Evolutionary conservation across 2,888 invertebrate genomes (phyloP).

Genomic region (Lasioglossum figueresi): DNA sequence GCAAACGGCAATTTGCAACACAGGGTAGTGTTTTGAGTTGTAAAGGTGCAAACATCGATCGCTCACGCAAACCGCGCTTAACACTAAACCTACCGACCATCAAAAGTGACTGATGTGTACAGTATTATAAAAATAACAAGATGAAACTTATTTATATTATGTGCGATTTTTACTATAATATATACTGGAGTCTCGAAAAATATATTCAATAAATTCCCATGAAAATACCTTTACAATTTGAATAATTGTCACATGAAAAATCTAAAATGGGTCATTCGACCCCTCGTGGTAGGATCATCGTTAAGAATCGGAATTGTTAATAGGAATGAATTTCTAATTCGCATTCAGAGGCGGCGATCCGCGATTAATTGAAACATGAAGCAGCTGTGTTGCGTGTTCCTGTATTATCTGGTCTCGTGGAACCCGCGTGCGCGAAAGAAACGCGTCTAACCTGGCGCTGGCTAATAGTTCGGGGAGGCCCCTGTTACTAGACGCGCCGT

Average conservation of each 20-base stretch:
- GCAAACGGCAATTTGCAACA: neutral
- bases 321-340: constrained; percentile 8
- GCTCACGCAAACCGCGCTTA: constrained; percentile 2
- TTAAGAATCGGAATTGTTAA: neutral
- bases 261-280: no score
- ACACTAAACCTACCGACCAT: no score
- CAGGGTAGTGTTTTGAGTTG: neutral
- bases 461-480: neutral
- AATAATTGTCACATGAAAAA: no score
- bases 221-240: no score
- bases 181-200: no score
- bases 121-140: no score
- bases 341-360: constrained; percentile 15
- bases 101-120: no score
- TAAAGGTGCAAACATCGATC: constrained; percentile 10
- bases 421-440: constrained; percentile 11
- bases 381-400: constrained; percentile 10
- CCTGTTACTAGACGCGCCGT: constrained; percentile 4
- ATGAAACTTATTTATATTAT: no score
- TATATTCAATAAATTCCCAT: no score
- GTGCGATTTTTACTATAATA: no score
- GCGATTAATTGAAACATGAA: constrained; percentile 32
- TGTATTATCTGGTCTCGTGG: neutral
- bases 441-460: neutral
- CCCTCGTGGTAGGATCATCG: no score